These are phyloP conservation scores for Cichlasoma orientale DNA, from an alignment of 2,797 vertebrate genomes.

Conservation along the genomic window DNA sequence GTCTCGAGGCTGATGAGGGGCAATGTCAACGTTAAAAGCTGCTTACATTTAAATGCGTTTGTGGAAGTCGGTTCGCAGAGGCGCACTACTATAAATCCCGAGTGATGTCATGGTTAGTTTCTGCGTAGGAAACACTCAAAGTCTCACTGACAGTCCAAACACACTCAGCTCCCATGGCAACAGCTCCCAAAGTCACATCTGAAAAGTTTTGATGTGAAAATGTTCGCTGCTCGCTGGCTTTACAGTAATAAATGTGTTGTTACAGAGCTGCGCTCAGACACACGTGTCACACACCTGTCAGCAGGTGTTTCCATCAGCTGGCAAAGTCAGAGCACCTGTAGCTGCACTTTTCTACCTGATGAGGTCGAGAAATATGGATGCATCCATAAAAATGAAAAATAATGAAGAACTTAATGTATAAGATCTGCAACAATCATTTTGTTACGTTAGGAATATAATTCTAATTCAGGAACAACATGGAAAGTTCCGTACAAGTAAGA, in stretches of 20 bases:
- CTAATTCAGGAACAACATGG: not conserved
- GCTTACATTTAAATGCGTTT: constrained; percentile 37
- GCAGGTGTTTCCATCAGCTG: constrained; percentile 17
- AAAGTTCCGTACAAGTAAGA: not conserved
- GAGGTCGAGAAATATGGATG: not conserved
- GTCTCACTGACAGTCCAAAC: constrained; percentile 18
- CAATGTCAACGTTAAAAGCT: constrained; percentile 16
- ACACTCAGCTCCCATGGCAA: constrained; percentile 39
- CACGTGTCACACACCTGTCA: not conserved
- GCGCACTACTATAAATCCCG: constrained; percentile 30
- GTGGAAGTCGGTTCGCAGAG: constrained; percentile 7
- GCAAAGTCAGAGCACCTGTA: not conserved
- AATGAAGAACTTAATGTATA: not conserved
- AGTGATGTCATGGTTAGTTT: constrained; percentile 51
- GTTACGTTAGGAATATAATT: not conserved
- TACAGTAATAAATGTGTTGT: not conserved
- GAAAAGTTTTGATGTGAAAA: not conserved
- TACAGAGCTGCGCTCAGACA: not conserved
- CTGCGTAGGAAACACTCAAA: constrained; percentile 23
- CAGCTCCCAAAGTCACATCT: not conserved
- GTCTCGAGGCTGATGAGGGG: constrained; percentile 9
- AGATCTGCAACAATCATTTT: not conserved
- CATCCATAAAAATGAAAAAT: not conserved
- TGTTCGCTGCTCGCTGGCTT: not conserved
- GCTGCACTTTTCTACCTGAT: not conserved